Base-by-base conservation (phyloP, 2,113 vertebrate genomes). In the Lophura nycthemera region DNA sequence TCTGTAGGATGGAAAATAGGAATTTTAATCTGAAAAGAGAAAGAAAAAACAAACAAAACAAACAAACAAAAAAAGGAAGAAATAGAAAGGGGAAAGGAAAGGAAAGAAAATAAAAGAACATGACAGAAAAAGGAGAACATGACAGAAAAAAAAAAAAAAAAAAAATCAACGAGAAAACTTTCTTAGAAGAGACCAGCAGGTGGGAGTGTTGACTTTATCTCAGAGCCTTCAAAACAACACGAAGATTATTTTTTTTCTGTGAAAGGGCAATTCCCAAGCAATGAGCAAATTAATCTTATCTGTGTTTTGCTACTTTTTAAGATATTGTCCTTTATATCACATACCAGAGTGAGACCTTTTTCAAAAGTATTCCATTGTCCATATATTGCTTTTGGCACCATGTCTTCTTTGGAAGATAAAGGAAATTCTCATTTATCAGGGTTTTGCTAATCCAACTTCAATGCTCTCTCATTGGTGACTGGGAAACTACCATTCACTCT, bases 201-300 rank as follows among this genome's bases (percentile, higher is more conserved):
- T 96, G 96, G 97, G 89, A 95, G 95, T 96, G 86, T 96, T 97
- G 95, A 91, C 95, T 92, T 93, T 92, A 77, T 83, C 59, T 80
- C 78, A 78, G 45, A 77, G 82, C 18, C 60, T 59, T 92, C 60
- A 64, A 88, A 90, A 72, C 48, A 72, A 67, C 17, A 27, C 54
- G 78, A 92, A 93, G 66, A 91, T 86, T 77, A 34, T 13, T 38
- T 38, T 82, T 76, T 54, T 74, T 61, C 71, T 64, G 47, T 52
- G 15, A 70, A 89, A 94, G 52, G 16, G 24, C 64, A 94, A 88
- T 94, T 93, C 90, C 47, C 86, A 91, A 93, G 83, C 93, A 95
- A 94, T 36, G 75, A 83, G 34, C 43, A 83, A 94, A 92, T 74
- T 79, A 92, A 83, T 82, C 83, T 81, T 95, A 93, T 95, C 91